These are phyloP conservation scores for Apotomis capreana DNA, from an alignment of 2,888 invertebrate species.

Conservation along the genomic window DNA sequence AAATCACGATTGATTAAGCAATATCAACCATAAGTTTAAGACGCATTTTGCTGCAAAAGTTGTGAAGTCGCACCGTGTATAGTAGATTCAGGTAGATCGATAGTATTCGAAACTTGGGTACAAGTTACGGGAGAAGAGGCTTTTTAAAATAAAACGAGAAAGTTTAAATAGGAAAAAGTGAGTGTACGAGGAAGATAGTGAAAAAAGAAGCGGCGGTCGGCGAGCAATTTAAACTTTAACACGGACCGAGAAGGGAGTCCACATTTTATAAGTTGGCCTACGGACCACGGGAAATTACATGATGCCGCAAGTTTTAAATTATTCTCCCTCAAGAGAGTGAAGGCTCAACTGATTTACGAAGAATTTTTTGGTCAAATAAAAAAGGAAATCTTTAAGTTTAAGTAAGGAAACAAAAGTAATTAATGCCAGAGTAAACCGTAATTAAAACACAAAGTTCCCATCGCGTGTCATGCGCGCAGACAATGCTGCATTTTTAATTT, in stretches of 20 bases:
- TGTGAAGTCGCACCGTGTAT: conserved; percentile 7
- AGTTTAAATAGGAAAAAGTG: conserved; percentile 82
- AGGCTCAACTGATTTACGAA: conserved; percentile 23
- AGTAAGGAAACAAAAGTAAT: conserved; percentile 15
- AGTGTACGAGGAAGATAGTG: conserved; percentile 76
- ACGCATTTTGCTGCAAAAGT: neutral
- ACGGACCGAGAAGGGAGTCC: conserved; percentile 61
- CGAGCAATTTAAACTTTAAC: conserved; percentile 78
- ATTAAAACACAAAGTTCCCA: conserved; percentile 65
- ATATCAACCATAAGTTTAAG: neutral
- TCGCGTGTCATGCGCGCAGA: conserved; percentile 63
- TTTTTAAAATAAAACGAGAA: conserved; percentile 76
- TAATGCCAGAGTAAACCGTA: conserved; percentile 18
- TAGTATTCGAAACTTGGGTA: conserved; percentile 51
- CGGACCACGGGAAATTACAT: conserved; percentile 66
- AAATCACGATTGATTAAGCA: neutral
- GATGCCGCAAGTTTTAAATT: conserved; percentile 63
- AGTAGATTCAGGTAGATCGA: conserved; percentile 24
- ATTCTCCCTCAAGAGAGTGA: conserved; percentile 46
- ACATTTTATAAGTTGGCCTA: conserved; percentile 71
- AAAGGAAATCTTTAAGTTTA: neutral
- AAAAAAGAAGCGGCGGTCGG: conserved; percentile 65
- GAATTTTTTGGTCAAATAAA: conserved; percentile 12
- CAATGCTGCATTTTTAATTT: conserved; percentile 82
- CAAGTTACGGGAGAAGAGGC: conserved; percentile 56